Evolutionary conservation across 1,140 invertebrate genomes (phyloP), one percentile per base, ranked within the genome.

Genomic region (Lasioglossum baleicum): DNA sequence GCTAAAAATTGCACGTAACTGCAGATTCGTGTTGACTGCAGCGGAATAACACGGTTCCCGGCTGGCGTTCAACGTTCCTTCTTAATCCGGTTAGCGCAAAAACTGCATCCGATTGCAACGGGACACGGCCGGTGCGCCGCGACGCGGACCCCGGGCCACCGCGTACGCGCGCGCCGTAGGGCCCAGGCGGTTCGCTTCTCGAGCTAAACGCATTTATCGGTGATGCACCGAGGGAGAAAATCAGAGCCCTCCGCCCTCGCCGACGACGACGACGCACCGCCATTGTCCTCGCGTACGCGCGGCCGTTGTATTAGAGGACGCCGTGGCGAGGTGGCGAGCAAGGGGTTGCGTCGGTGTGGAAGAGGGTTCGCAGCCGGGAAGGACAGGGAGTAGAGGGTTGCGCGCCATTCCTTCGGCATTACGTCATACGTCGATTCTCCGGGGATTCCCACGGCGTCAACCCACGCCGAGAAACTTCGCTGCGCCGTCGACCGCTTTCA

Each of bases 1-100:
- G n/a, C n/a, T n/a, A n/a, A 88, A 89, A 89, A 87, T 82, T 89
- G 90, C 88, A 82, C 42, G 75, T 72, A 82, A 77, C 85, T 88
- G 89, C 85, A 87, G 85, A 91, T 87, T 88, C 81, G 84, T 89
- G 88, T 90, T 88, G 87, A 91, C 87, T 92, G 91, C 91, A 91
- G 90, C 88, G 90, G 89, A 91, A 91, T 92, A 92, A 92, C 88
- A 83, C 81, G 78, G 86, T 91, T 92, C 85, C 63, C 75, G 84
- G 65, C 75, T 85, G 85, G 89, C 88, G 64, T 85, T 88, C 88
- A 82, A n/a, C n/a, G n/a, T n/a, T n/a, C 88, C 85, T 90, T 89
- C 82, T 81, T 90, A 91, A 92, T 92, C 88, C 86, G 89, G 80
- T 92, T 91, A 91, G 82, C 64, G 35, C 75, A 70, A 82, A 44